phyloP scores from a whole-genome alignment of 2,888 invertebrate species.

The Aleiodes testaceus region DNA sequence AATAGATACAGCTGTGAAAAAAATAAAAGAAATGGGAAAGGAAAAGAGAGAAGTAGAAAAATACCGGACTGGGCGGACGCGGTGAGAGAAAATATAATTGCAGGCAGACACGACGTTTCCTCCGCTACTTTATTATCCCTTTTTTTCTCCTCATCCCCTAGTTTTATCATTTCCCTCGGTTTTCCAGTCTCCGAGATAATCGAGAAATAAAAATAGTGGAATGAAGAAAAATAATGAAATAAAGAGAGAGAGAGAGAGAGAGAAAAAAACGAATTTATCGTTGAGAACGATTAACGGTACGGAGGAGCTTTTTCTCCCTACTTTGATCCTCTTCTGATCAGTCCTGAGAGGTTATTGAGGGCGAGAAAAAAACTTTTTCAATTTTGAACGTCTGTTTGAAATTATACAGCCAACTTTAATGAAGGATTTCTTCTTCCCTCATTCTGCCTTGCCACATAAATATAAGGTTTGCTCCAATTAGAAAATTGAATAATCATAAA shows the following conservation, averaged over 20 bases:
- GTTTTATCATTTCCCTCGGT: slow-evolving; percentile 13
- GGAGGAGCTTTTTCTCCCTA: not conserved
- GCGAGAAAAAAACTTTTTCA: slow-evolving; percentile 61
- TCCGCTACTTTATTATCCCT: slow-evolving; percentile 29
- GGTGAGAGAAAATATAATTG: slow-evolving; percentile 45
- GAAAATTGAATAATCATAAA: not conserved
- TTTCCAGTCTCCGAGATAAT: slow-evolving; percentile 26
- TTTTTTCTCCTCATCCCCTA: slow-evolving; percentile 11
- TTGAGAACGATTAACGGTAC: too few species aligned
- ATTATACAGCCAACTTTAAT: slow-evolving; percentile 59
- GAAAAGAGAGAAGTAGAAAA: slow-evolving; percentile 19
- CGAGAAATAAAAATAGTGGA: slow-evolving; percentile 7
- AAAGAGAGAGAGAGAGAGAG: not conserved
- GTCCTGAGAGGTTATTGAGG: too few species aligned
- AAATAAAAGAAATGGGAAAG: slow-evolving; percentile 7
- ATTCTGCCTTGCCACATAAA: not conserved
- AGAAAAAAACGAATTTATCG: slow-evolving; percentile 1
- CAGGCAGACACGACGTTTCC: slow-evolving; percentile 38
- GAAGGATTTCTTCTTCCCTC: not conserved
- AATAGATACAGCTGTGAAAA: not conserved
- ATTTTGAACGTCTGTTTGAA: slow-evolving; percentile 64
- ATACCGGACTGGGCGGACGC: slow-evolving; percentile 27
- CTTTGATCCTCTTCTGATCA: too few species aligned
- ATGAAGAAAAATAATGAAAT: not conserved
- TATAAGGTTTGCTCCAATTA: slow-evolving; percentile 3